These are phyloP conservation scores for Varanus komodoensis DNA, from an alignment of 2,113 vertebrate species.

Conservation along the genomic window DNA sequence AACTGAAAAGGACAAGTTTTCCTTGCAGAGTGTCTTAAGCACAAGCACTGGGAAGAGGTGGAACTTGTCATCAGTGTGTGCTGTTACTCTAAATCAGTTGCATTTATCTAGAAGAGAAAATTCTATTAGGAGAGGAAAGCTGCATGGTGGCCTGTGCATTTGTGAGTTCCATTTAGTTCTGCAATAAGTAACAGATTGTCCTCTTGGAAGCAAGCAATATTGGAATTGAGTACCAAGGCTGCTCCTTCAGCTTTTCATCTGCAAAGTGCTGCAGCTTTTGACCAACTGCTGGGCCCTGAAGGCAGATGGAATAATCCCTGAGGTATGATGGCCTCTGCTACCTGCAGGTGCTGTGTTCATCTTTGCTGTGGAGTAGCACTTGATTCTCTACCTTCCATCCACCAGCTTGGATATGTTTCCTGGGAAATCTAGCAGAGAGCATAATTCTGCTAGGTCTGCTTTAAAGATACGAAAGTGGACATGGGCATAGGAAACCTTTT, in stretches of 20 bases:
- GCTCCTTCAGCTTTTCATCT: background rate
- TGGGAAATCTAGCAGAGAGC: background rate
- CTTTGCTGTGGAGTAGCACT: background rate
- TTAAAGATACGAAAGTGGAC: background rate
- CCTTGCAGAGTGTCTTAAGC: conserved; percentile 15
- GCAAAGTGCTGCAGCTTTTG: background rate
- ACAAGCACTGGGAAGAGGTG: conserved; percentile 41
- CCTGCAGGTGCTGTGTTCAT: background rate
- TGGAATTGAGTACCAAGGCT: rapidly evolving
- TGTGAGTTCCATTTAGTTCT: rapidly evolving
- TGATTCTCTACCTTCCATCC: background rate
- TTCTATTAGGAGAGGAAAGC: background rate
- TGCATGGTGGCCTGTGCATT: background rate
- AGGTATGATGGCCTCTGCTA: background rate
- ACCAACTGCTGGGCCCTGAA: background rate
- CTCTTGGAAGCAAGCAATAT: background rate
- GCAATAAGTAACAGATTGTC: rapidly evolving
- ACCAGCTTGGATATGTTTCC: background rate
- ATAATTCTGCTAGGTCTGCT: background rate
- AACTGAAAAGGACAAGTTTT: conserved; percentile 41
- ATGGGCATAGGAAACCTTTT: background rate
- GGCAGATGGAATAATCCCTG: background rate
- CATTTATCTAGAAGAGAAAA: background rate
- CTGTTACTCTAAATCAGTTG: background rate
- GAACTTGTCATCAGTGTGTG: conserved; percentile 29